Conservation (phyloP, 2,113 vertebrate genomes). For the Candoia aspera region DNA sequence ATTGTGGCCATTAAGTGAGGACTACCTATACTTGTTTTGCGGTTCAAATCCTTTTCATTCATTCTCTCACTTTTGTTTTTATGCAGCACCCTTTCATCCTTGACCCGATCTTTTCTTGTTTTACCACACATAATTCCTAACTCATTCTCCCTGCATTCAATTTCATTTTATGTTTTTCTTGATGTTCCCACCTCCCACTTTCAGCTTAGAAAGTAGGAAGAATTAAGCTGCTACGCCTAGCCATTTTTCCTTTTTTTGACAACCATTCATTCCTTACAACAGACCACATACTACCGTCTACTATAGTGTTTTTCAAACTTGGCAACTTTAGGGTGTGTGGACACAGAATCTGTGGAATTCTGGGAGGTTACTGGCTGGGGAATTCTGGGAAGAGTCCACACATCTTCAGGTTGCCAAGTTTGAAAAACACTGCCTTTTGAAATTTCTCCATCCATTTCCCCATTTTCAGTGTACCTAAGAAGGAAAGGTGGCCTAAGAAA, state of each 20-base stretch:
- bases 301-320: neutral
- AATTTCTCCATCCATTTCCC: neutral
- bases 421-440: neutral
- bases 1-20: no score
- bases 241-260: neutral
- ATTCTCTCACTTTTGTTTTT: neutral
- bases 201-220: neutral
- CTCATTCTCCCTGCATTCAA: neutral
- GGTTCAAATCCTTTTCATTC: neutral
- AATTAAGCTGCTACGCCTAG: neutral
- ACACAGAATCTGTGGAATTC: neutral
- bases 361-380: neutral
- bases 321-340: neutral
- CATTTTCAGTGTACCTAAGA: neutral
- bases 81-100: neutral
- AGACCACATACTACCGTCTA: neutral
- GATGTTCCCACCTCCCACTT: neutral
- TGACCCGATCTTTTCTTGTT: neutral
- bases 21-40: neutral
- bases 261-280: neutral
- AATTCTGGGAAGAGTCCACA: neutral
- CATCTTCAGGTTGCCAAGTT: neutral
- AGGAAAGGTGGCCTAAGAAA: neutral
- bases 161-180: neutral
- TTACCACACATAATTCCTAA: neutral